Evolutionary conservation across 2,888 invertebrate genomes (phyloP).

Genomic region (Ariolimax columbianus): DNA sequence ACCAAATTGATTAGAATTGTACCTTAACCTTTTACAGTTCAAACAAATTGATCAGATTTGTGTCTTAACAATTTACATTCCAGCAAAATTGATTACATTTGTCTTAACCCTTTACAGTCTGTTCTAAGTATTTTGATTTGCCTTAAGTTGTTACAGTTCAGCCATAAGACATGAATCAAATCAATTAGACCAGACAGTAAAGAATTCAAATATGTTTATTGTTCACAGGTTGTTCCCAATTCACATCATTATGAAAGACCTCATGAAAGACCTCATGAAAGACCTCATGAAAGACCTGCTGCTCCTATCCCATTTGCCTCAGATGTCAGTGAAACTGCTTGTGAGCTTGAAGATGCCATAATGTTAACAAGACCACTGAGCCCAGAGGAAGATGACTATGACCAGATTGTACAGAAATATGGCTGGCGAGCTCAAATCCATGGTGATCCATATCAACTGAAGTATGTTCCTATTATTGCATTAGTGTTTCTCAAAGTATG

Average conservation of each 20-base stretch:
- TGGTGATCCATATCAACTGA: constrained; percentile 54
- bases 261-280: background rate
- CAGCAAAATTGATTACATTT: no score
- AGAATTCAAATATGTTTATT: background rate
- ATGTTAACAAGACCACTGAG: background rate
- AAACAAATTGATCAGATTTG: no score
- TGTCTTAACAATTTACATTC: no score
- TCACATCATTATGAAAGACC: background rate
- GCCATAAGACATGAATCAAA: no score
- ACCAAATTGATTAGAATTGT: no score
- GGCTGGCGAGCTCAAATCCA: constrained; percentile 54
- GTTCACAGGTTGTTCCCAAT: background rate
- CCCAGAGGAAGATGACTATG: constrained; percentile 32
- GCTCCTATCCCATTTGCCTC: constrained; percentile 34
- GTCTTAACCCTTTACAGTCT: no score
- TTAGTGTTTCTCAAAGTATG: background rate
- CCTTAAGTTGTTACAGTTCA: no score
- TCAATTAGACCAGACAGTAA: no score
- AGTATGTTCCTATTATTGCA: constrained; percentile 41
- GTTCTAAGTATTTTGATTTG: no score
- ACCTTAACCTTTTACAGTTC: no score
- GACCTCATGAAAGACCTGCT: constrained; percentile 7
- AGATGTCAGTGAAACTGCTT: constrained; percentile 24
- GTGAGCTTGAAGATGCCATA: background rate
- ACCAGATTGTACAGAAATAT: constrained; percentile 44